Base-by-base conservation (phyloP, 2,888 invertebrate genomes). In the Synanthedon myopaeformis region DNA sequence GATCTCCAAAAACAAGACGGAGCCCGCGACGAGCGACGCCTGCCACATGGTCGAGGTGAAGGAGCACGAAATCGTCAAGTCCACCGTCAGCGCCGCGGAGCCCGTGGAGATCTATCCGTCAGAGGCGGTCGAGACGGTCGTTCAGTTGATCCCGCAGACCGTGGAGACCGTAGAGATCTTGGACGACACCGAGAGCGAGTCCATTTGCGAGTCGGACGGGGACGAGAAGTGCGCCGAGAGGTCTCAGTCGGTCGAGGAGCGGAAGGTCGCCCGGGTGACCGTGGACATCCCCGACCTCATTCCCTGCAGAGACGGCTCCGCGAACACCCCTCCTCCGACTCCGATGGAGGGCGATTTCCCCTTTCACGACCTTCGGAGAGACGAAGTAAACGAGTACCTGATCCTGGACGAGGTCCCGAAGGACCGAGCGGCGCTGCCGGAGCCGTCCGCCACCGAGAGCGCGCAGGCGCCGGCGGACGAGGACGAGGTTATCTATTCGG, bases 41-140 rank as follows among this genome's bases (percentile, higher is more conserved):
- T 89, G 89, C 53, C 90, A 89, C 61, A 85, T 92, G 59, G 93
- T 93, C 12, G 93, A 91, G 65, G 89, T 94, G 1, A 91, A 89
- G 59, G 92, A 91, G 66, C 90, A 88, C 66, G 93, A 93, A 73
- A 91, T 94, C 52, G 77, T 91, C 1, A 91, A 92, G 68, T 90
- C 91, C 13, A 89, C 90, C 56, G 91, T 92, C 23, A 69, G 67
- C 53, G 70, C 77, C 13, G 64, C 67, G n/a, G 78, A 79, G 52
- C 73, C 77, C 12, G 64, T 68, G 64, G 89, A 89, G 61, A 77
- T 88, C 17, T 79, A 85, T 57, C 87, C 89, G 0, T 83, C 87
- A 0, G 89, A 88, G 55, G 78, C 86, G n/a, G 66, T 86, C 51
- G 89, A 89, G 64, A 83, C 88, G 42, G 87, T 86, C 2, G 83